Base-by-base conservation (phyloP, 2,888 invertebrate genomes). In the Athalia circularis region DNA sequence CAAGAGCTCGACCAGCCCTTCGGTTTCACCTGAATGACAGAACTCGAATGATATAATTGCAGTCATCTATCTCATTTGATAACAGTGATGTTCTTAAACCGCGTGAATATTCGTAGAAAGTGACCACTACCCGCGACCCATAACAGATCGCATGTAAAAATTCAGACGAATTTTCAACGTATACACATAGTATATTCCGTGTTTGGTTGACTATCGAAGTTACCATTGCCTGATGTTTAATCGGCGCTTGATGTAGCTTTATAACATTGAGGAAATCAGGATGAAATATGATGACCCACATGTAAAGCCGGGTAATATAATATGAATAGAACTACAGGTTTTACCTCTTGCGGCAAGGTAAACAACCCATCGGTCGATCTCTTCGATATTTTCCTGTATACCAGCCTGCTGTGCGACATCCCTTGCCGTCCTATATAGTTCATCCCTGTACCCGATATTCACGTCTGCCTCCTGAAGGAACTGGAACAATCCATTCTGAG, bases 371-470 rank as follows among this genome's bases (percentile, higher is more conserved):
- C 93, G 93, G 91, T 97, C 97, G 81, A 98, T 95, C 86, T 96
- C 96, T 8, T 92, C 92, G 0, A 96, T 95, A 88, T 97, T 98
- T 72, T 95, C 95, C 0, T 93, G 92, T 67, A 96, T 93, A 82
- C 94, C 94, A 0, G 96, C 95, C 85, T 96, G 95, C 75, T 95
- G 92, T 11, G 97, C 96, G 54, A 97, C 95, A 89, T 97, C 97
- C 61, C 97, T 91, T 0, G 96, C 96, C 0, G 97, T 97, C 62
- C 96, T 92, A 89, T 97, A 97, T n/a, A 96, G 90, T 85, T 96
- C 96, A 89, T 98, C 97, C 75, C 97, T 92, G 87, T 94, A 96
- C 0, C 95, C 96, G 70, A 97, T 92, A 88, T 95, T 96, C 45
- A 95, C 93, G 83, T 95, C 94, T 0, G 95, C 94, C 87, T 97